A percentile compares a stretch with the other conserved stretches of the same genome.
These are phyloP conservation scores for Prosapia bicincta DNA, from an alignment of 2,888 invertebrate species.

Conservation along the genomic window DNA sequence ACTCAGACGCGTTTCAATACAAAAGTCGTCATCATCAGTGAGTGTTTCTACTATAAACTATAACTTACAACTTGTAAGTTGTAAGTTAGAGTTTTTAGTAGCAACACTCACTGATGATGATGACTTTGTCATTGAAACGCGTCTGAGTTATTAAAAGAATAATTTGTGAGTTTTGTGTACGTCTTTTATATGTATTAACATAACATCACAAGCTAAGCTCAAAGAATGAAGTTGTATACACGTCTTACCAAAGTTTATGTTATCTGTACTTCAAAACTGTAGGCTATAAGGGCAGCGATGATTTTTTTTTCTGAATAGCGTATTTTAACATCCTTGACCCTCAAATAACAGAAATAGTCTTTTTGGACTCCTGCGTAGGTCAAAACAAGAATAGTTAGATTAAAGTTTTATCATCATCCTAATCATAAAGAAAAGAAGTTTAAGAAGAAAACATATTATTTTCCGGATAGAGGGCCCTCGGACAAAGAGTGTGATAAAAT, in stretches of 20 bases:
- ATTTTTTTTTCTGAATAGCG: not conserved
- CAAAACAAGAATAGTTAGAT: not conserved
- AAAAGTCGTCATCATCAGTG: too few species aligned
- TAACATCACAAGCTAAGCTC: too few species aligned
- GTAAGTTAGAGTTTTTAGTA: too few species aligned
- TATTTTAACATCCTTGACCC: not conserved
- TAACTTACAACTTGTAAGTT: too few species aligned
- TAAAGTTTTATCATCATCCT: not conserved
- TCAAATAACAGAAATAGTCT: not conserved
- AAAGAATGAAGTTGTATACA: too few species aligned
- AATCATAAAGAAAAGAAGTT: not conserved
- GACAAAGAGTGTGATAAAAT: conserved; percentile 38
- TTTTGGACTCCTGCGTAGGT: not conserved
- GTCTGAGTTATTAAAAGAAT: too few species aligned
- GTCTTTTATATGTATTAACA: too few species aligned
- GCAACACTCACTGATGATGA: too few species aligned
- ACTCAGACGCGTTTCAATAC: too few species aligned
- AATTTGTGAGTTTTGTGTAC: too few species aligned
- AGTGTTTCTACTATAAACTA: too few species aligned
- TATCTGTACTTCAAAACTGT: not conserved
- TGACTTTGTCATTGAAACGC: too few species aligned
- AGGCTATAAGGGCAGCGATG: not conserved
- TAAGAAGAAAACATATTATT: not conserved
- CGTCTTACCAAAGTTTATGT: not conserved
- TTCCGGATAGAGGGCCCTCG: conserved; percentile 21